Evolutionary conservation across 2,113 vertebrate genomes (phyloP).

Genomic region (Morone saxatilis): DNA sequence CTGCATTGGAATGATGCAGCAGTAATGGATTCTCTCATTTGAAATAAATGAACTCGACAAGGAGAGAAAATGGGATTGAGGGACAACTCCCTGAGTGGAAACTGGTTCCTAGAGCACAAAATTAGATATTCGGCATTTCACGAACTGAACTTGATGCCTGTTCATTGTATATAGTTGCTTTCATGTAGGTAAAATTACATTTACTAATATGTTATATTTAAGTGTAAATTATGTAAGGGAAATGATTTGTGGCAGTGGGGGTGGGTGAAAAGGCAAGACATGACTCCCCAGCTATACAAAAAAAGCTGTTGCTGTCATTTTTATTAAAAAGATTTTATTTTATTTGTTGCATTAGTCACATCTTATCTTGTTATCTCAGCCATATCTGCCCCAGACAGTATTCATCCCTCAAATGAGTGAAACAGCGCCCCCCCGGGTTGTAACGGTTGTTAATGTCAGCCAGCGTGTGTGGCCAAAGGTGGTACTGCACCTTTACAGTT

Average conservation of each 20-base stretch:
- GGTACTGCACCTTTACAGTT: neutral
- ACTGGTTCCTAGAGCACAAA: slow-evolving; percentile 26
- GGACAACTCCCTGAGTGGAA: slow-evolving; percentile 14
- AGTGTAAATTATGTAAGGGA: neutral
- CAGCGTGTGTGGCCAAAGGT: neutral
- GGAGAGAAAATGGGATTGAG: slow-evolving; percentile 55
- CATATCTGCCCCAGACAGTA: too few relatives aligned
- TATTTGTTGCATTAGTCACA: neutral
- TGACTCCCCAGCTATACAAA: neutral
- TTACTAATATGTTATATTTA: too few relatives aligned
- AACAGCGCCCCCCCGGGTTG: neutral
- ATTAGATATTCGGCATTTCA: slow-evolving; percentile 4
- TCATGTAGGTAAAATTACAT: neutral
- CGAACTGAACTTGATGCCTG: neutral
- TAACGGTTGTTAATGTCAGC: neutral
- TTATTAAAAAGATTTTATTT: neutral
- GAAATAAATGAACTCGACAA: slow-evolving; percentile 66
- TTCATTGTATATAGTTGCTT: neutral
- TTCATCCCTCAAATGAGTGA: neutral
- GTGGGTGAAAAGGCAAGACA: neutral
- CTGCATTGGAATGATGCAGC: slow-evolving; percentile 37
- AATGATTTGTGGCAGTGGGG: neutral
- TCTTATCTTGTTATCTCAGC: too few relatives aligned
- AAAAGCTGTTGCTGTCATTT: neutral
- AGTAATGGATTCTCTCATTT: slow-evolving; percentile 69